These are phyloP conservation scores for Lepeophtheirus salmonis DNA, from an alignment of 1,140 invertebrate species.

Conservation along the genomic window DNA sequence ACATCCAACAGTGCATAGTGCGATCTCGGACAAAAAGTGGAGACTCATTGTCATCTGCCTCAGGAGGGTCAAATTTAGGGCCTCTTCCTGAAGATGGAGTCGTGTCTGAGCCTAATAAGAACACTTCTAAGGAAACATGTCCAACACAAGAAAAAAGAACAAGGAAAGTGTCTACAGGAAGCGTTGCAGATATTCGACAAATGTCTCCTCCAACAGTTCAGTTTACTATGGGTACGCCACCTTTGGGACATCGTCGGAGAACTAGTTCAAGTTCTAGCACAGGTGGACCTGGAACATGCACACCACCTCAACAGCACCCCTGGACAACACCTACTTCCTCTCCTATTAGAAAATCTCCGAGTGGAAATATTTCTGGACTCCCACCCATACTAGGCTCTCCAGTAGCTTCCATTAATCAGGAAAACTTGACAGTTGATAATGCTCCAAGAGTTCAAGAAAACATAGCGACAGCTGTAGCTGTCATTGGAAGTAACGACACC, in stretches of 20 bases:
- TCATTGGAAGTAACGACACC: no score
- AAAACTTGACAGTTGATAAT: no score
- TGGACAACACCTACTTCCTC: constrained; percentile 25
- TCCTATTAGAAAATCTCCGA: constrained; percentile 38
- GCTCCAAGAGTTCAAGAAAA: no score
- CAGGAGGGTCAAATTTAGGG: constrained; percentile 13
- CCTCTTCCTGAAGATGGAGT: constrained; percentile 12
- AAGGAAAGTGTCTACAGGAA: neutral
- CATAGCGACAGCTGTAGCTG: no score
- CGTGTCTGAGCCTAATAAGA: neutral
- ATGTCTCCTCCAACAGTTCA: constrained; percentile 11
- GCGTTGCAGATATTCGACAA: constrained; percentile 3
- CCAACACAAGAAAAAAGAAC: neutral
- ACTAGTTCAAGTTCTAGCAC: constrained; percentile 11
- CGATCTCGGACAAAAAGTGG: constrained; percentile 16
- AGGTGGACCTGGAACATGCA: neutral
- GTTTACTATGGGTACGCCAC: constrained; percentile 17
- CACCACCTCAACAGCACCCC: constrained; percentile 2
- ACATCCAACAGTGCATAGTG: constrained; percentile 26
- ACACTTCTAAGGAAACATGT: neutral
- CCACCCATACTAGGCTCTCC: constrained; percentile 48
- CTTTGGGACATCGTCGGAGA: constrained; percentile 9
- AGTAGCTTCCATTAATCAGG: constrained; percentile 31
- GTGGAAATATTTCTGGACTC: constrained; percentile 35
- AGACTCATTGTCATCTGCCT: constrained; percentile 5